Base-by-base conservation (phyloP, 2,888 invertebrate species). In the Epinotia brunnichana region DNA sequence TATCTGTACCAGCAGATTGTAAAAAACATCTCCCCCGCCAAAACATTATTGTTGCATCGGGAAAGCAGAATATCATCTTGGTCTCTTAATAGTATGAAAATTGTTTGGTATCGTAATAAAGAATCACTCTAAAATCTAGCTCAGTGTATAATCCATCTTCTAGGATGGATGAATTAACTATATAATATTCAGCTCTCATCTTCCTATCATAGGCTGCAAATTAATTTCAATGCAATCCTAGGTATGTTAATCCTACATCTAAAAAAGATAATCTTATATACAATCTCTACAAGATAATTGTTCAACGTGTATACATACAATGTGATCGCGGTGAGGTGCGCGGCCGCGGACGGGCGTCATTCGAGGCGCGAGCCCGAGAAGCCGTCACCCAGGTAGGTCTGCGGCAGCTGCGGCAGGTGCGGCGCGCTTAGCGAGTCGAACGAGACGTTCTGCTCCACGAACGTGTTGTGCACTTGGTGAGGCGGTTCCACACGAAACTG, bases 181-280 rank as follows among this genome's bases (percentile, higher is more conserved):
- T 85, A 82, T 86, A 81, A 83, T 83, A 85, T 77, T 77, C 76
- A 75, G 75, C 77, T 79, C 71, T 78, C 77, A 75, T 77, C 82
- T 85, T 83, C 87, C 84, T 83, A 89, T 86, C 89, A 89, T 87
- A 82, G 82, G 85, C 85, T 87, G 92, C 91, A 90, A 92, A 90
- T 90, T 88, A 91, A 91, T 84, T 83, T 85, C 81, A 88, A 90
- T 86, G 90, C 90, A 87, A 84, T 84, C 82, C 91, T 92, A 92
- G 90, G 90, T 88, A 88, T 79, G 78, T 90, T 90, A 91, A 83
- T 82, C 89, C 89, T 90, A 90, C 77, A 77, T 76, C 84, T 90
- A 90, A 79, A 85, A 68, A 91, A 91, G 81, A 88, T 86, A 90
- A 91, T 91, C 88, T 92, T 92, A 92, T 92, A 83, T 92, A 92